phyloP scores from a whole-genome alignment of 1,140 invertebrate genomes.

The Drosophila paulistorum region DNA sequence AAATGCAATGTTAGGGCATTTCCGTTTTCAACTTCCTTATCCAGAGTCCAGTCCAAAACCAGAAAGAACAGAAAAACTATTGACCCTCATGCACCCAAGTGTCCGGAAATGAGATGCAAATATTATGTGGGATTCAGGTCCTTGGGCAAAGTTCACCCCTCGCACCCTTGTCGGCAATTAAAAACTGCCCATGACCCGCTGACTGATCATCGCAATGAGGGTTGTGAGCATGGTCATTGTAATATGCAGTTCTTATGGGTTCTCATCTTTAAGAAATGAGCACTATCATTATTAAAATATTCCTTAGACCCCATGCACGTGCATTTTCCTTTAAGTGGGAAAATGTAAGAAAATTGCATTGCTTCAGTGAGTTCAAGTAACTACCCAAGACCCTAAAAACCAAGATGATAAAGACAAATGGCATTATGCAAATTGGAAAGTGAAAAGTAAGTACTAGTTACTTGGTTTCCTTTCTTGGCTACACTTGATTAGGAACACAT shows the following conservation, averaged over 20 bases:
- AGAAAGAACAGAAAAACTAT: conserved; percentile 12
- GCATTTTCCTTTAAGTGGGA: conserved; percentile 57
- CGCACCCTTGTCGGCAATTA: conserved; percentile 57
- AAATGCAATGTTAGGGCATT: conserved; percentile 61
- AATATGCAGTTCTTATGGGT: conserved; percentile 35
- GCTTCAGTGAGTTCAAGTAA: conserved; percentile 68
- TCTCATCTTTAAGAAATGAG: conserved; percentile 23
- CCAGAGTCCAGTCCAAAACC: conserved; percentile 41
- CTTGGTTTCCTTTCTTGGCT: conserved; percentile 8
- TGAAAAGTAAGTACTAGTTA: too few species aligned
- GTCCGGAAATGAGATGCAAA: conserved; percentile 83
- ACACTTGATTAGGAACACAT: conserved; percentile 33
- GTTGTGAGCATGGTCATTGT: conserved; percentile 48
- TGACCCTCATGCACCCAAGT: conserved; percentile 78
- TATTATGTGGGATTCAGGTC: conserved; percentile 80
- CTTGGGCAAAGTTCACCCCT: conserved; percentile 26
- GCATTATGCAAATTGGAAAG: conserved; percentile 55
- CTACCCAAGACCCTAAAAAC: conserved; percentile 31
- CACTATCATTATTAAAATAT: conserved; percentile 50
- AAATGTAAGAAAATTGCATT: conserved; percentile 60
- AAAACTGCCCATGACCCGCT: conserved; percentile 43
- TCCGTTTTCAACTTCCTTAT: conserved; percentile 62
- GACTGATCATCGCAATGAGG: conserved; percentile 38
- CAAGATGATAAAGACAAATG: conserved; percentile 41
- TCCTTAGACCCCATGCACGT: conserved; percentile 63